Conservation (phyloP, 2,113 vertebrate species). For the Meles meles region DNA sequence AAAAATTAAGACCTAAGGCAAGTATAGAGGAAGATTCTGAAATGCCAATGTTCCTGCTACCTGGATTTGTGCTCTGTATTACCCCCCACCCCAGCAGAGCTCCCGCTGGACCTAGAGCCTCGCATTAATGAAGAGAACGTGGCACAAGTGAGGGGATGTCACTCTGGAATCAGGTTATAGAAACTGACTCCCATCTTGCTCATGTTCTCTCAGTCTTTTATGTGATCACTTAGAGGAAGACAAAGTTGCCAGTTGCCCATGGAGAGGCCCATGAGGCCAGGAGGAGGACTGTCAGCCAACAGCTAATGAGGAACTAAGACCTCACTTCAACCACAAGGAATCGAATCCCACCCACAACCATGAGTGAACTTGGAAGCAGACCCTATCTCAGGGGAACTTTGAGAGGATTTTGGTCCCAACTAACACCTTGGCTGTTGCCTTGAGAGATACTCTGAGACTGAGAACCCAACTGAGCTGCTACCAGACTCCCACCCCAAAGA, state of each 20-base stretch:
- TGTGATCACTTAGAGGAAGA: not conserved
- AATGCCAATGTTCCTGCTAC: not conserved
- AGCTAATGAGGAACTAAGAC: not conserved
- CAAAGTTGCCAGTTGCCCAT: not conserved
- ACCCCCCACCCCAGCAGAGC: not conserved
- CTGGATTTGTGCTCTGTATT: not conserved
- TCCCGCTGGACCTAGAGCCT: not conserved
- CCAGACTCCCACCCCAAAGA: not conserved
- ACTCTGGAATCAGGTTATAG: not conserved
- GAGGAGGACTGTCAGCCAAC: not conserved
- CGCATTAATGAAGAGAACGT: rapidly evolving
- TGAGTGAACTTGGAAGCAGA: not conserved
- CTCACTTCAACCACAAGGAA: not conserved
- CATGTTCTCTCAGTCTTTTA: rapidly evolving
- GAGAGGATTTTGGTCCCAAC: not conserved
- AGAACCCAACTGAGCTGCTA: not conserved
- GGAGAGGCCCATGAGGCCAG: no score
- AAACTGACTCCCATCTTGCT: not conserved
- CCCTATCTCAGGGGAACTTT: no score
- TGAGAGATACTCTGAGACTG: not conserved
- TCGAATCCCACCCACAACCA: not conserved
- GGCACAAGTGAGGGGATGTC: no score
- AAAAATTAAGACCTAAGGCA: not conserved
- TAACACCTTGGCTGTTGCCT: not conserved
- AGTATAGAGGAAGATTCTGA: not conserved